Evolutionary conservation across 2,888 invertebrate species (phyloP), one percentile per base, ranked within the genome.

Genomic region (Taphrorychus bicolor): DNA sequence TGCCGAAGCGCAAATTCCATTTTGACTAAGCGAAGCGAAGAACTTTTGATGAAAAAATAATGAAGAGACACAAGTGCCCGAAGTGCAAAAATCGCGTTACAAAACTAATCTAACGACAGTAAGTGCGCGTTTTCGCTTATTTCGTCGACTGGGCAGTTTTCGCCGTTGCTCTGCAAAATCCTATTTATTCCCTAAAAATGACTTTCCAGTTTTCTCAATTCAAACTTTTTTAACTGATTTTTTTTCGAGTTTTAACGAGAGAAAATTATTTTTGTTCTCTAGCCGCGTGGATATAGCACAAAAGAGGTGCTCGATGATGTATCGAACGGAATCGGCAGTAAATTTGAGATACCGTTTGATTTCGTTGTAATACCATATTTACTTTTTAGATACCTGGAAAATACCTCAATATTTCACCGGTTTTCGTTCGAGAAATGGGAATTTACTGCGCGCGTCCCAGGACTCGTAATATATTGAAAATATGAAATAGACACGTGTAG

Each of bases 361-460:
- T 61, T 61, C 53, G 54, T 54, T 61, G 45, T 53, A 54, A 61
- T 54, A 53, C 42, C 61, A 53, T 61, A 61, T 61, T 61, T 54
- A 54, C 45, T 51, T 60, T 60, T 60, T 60, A 23, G 59, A 49
- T 60, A 60, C 52, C 51, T 60, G 60, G 59, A 60, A 60, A 52
- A 51, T 51, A 32, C n/a, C 32, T 14, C 24, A 60, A 60, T 60
- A 52, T 52, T 60, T 51, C 60, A 60, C 22, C 21, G 22, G 19
- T 21, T 17, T 60, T 52, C 22, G 21, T 21, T 40, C 7, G 14
- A 41, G 53, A 60, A 42, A 60, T 42, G 60, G 41, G 40, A 52
- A 52, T 60, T 51, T 52, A 53, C 16, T 40, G 24, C n/a, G 16
- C 17, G 23, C 52, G 21, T 40, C 17, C 53, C 60, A 52, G 21